Base-by-base conservation (phyloP, 2,888 invertebrate species). In the Coenonympha arcania region DNA sequence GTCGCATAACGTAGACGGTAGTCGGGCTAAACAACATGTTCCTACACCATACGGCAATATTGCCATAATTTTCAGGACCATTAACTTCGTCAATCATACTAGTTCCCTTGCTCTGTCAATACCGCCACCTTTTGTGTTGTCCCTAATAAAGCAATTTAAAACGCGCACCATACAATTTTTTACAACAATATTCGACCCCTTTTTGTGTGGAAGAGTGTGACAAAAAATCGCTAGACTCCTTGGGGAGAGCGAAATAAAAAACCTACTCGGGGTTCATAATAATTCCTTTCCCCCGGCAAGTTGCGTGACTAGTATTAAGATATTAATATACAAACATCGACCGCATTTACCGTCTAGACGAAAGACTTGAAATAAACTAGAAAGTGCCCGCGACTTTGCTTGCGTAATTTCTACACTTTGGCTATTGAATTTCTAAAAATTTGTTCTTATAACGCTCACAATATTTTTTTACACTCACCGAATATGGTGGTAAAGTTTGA, bases 321-420 rank as follows among this genome's bases (percentile, higher is more conserved):
- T 70, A 72, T 69, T 71, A 68, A 73, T 73, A 74, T 55, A 68
- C 63, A 69, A n/a, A n/a, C n/a, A n/a, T n/a, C n/a, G n/a, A n/a
- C n/a, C n/a, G n/a, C n/a, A n/a, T n/a, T n/a, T n/a, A n/a, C n/a
- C n/a, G n/a, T n/a, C n/a, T n/a, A n/a, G n/a, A n/a, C n/a, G n/a
- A n/a, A n/a, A n/a, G n/a, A n/a, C n/a, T n/a, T n/a, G n/a, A n/a
- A n/a, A n/a, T n/a, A n/a, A n/a, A n/a, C n/a, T n/a, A n/a, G n/a
- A n/a, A n/a, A n/a, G n/a, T n/a, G n/a, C n/a, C n/a, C n/a, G n/a
- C n/a, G n/a, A n/a, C n/a, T n/a, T n/a, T n/a, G n/a, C n/a, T n/a
- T n/a, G n/a, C n/a, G n/a, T n/a, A n/a, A n/a, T n/a, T n/a, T n/a
- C n/a, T n/a, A n/a, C n/a, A n/a, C n/a, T n/a, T n/a, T n/a, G n/a